Evolutionary conservation across 2,888 invertebrate species (phyloP).

Genomic region (Tachystola acroxantha): DNA sequence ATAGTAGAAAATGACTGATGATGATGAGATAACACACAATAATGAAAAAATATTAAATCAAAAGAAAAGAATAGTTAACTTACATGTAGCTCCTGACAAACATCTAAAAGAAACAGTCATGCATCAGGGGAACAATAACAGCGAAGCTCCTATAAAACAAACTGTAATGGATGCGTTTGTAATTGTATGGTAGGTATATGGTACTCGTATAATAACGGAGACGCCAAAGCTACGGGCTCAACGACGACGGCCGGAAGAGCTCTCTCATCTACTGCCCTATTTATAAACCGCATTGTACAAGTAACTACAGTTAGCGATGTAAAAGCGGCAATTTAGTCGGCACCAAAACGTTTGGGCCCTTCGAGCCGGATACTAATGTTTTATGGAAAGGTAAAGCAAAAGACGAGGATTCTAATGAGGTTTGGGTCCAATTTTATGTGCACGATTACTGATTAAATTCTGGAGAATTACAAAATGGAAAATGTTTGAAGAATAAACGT

Average conservation of each 20-base stretch:
- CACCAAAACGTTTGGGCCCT: slow-evolving; percentile 3
- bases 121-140: slow-evolving; percentile 6
- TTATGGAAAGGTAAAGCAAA: neutral
- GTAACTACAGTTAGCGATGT: neutral
- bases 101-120: no score
- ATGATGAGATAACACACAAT: no score
- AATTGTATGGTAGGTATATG: slow-evolving; percentile 14
- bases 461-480: no score
- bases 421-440: no score
- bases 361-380: slow-evolving; percentile 1
- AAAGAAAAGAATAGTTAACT: no score
- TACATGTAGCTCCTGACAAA: no score
- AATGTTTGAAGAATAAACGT: no score
- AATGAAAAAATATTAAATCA: no score
- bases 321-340: neutral
- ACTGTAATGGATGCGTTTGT: slow-evolving; percentile 22
- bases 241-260: slow-evolving; percentile 47
- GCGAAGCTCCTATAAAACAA: slow-evolving; percentile 35
- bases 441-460: no score
- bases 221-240: slow-evolving; percentile 40
- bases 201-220: slow-evolving; percentile 31
- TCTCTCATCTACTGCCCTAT: slow-evolving; percentile 58
- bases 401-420: no score
- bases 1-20: no score
- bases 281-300: slow-evolving; percentile 32